Percentiles rank a stretch among this genome's conserved stretches.
Evolutionary conservation across 2,888 invertebrate genomes (phyloP).

Genomic region (Nesidiocoris tenuis): DNA sequence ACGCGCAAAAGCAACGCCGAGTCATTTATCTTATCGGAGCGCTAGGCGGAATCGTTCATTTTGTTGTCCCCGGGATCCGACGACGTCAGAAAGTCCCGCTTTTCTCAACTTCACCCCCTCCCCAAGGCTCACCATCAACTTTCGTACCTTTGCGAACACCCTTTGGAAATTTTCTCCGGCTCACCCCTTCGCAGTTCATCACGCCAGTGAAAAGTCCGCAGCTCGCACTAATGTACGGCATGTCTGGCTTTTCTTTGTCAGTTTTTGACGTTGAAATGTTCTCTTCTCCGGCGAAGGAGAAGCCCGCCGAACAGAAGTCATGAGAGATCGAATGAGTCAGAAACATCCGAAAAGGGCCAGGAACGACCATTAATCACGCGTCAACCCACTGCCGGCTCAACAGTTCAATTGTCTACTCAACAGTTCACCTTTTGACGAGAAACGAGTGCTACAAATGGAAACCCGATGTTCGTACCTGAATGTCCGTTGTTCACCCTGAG

Average conservation of each 20-base stretch:
- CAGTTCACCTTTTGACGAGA: conserved; percentile 1
- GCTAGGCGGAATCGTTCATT: conserved; percentile 46
- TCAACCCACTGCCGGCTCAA: conserved; percentile 5
- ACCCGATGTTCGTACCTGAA: not conserved
- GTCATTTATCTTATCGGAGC: conserved; percentile 48
- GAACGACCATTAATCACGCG: conserved; percentile 33
- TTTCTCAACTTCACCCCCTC: conserved; percentile 7
- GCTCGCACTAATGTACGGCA: not conserved
- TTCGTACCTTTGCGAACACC: not conserved
- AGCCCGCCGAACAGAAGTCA: not conserved
- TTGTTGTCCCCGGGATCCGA: conserved; percentile 46
- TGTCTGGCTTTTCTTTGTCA: not conserved
- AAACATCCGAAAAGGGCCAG: not conserved
- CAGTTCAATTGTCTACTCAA: conserved; percentile 31
- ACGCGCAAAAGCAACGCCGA: conserved; percentile 22
- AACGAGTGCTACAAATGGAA: not conserved
- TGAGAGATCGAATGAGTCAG: not conserved
- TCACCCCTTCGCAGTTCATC: not conserved
- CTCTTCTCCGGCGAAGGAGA: not conserved
- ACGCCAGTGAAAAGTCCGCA: not conserved
- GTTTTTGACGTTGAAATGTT: not conserved
- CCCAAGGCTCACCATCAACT: not conserved
- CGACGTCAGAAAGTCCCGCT: conserved; percentile 31
- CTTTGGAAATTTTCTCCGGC: not conserved
- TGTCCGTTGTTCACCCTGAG: not conserved